Evolutionary conservation across 2,113 vertebrate species (phyloP), one percentile per base, ranked within the genome.

Genomic region (Helogale parvula): DNA sequence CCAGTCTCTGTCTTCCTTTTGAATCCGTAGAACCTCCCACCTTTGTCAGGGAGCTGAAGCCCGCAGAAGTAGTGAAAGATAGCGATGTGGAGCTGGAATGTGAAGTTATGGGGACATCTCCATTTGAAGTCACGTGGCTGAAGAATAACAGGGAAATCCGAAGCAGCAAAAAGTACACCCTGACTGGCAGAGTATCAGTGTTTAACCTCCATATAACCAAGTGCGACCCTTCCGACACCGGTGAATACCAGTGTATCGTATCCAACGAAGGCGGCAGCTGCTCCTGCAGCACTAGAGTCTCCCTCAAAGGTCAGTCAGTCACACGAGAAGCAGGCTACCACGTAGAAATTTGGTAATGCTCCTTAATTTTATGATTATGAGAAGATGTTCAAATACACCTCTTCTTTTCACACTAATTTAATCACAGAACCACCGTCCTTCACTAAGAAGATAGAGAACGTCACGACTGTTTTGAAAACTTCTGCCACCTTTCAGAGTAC

Each of bases 261-360:
- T 97, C 99, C 96, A 99, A 99, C 23, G 99, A 99, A 98, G 99
- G 99, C 0, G 99, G 99, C 82, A 99, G 99, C 98, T 99, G 99
- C 94, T 99, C 99, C 33, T 99, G 99, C 98, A 99, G 98, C 68
- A 98, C 99, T n/a, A 98, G 98, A 25, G 99, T 99, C 23, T 98
- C 94, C 89, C 99, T 99, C 94, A 99, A 99, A 99, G 99, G 99
- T 99, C 98, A 98, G 99, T 99, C 66, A 11, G 17, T 50, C 3
- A 8, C 83, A 69, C 27, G 8, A 47, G 85, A 83, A 29, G 54
- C 5, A 17, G 19, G 38, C 80, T 23, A 29, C 41, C 38, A 54
- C 21, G 83, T 1, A 66, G 83, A 47, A 31, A 8, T 57, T 33
- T 87, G 11, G 38, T 95, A 17, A 13, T 52, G 89, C 63, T 50